A percentile compares a stretch with the other conserved stretches of the same genome.
Evolutionary conservation across 2,888 invertebrate genomes (phyloP).

Genomic region (Chloroclysta siterata): DNA sequence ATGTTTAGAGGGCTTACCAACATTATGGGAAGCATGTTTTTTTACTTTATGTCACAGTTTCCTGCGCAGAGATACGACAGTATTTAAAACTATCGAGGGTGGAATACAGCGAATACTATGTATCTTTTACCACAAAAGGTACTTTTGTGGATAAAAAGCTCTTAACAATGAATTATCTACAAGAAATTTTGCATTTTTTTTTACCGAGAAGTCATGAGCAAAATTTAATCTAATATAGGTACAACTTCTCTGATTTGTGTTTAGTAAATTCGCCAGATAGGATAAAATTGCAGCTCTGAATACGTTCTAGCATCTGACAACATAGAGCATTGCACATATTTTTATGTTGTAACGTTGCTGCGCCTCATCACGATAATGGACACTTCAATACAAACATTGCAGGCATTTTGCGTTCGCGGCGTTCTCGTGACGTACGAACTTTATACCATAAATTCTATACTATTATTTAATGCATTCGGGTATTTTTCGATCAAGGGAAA

Average conservation of each 20-base stretch:
- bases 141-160: too few relatives aligned
- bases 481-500: slow-evolving; percentile 23
- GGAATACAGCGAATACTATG: too few relatives aligned
- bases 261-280: not conserved
- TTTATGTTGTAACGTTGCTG: slow-evolving; percentile 53
- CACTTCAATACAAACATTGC: slow-evolving; percentile 60
- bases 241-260: not conserved
- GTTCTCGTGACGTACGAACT: slow-evolving; percentile 32
- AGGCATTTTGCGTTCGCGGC: slow-evolving; percentile 50
- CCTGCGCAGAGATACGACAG: not conserved
- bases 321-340: slow-evolving; percentile 43
- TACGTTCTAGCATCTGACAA: slow-evolving; percentile 22
- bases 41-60: not conserved
- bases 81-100: not conserved
- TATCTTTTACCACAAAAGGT: too few relatives aligned
- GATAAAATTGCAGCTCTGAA: not conserved
- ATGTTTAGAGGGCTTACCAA: slow-evolving; percentile 9
- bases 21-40: not conserved
- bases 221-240: too few relatives aligned
- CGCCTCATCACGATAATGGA: slow-evolving; percentile 73
- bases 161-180: too few relatives aligned
- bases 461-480: slow-evolving; percentile 26
- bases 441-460: slow-evolving; percentile 10
- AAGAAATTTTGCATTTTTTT: too few relatives aligned
- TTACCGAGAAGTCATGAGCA: too few relatives aligned